A percentile compares a stretch with the other conserved stretches of the same genome.
Conservation (phyloP, 2,113 vertebrate genomes). For the Dolichallabes microphthalmus region DNA sequence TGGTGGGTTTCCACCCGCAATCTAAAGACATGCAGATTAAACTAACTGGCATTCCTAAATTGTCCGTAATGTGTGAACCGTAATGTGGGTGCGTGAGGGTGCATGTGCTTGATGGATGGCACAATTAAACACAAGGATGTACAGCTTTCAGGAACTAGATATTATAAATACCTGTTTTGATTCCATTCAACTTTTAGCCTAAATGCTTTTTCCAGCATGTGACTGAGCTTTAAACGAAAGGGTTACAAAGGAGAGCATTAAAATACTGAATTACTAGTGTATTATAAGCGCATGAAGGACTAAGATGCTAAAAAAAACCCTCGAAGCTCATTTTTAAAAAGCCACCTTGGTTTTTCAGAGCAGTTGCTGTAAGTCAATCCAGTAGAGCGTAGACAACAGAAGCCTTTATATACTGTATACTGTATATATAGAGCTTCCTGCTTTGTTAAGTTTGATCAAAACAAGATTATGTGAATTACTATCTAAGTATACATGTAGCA, state of each 20-base stretch:
- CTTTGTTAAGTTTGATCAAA: not conserved
- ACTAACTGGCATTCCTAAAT: no score
- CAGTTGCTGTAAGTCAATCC: slow-evolving; percentile 6
- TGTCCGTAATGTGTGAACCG: no score
- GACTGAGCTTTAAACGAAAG: not conserved
- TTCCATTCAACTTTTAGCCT: not conserved
- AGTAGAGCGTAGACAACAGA: not conserved
- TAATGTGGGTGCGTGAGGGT: no score
- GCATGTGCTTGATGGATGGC: not conserved
- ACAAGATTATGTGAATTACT: not conserved
- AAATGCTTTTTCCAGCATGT: not conserved
- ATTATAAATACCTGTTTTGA: not conserved
- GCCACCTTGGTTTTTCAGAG: not conserved
- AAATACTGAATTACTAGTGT: not conserved
- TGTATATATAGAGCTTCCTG: not conserved
- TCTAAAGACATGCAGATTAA: no score
- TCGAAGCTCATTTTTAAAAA: not conserved
- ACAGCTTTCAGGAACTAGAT: not conserved
- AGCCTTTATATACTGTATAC: not conserved
- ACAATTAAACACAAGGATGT: not conserved
- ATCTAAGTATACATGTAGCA: not conserved
- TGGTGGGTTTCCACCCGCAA: no score
- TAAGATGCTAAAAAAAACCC: not conserved
- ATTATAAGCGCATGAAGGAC: not conserved
- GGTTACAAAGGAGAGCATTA: not conserved